Conservation (phyloP, 92 coral and sea anemone genomes). For the Meandrina meandrites region DNA sequence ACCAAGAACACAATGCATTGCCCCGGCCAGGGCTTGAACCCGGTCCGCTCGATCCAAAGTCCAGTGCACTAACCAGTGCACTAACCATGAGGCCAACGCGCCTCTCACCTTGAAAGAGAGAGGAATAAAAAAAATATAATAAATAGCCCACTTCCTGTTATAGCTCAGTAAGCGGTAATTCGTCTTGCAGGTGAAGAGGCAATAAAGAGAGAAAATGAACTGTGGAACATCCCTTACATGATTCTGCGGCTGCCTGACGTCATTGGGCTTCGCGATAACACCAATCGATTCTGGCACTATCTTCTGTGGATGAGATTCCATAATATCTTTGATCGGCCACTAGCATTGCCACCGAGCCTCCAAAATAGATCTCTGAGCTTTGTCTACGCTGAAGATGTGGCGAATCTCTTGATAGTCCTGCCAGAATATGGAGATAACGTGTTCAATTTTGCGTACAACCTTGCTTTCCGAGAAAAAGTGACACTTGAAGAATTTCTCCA, state of each 20-base stretch:
- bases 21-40: too few species aligned
- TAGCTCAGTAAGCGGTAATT: neutral
- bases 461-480: constrained; percentile 80
- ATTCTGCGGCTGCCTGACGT: constrained; percentile 94
- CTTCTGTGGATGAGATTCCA: constrained; percentile 89
- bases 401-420: constrained; percentile 57
- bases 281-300: constrained; percentile 93
- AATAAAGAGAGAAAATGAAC: constrained; percentile 65
- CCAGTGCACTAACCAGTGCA: too few species aligned
- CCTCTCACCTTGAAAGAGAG: too few species aligned
- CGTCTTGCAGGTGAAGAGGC: constrained; percentile 73
- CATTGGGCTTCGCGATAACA: constrained; percentile 96
- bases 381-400: constrained; percentile 80
- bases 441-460: constrained; percentile 80
- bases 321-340: constrained; percentile 70
- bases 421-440: constrained; percentile 47
- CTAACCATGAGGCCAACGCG: too few species aligned
- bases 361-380: constrained; percentile 79
- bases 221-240: constrained; percentile 65
- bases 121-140: too few species aligned
- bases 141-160: neutral
- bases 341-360: constrained; percentile 69
- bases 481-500: constrained; percentile 77
- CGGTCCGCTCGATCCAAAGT: too few species aligned
- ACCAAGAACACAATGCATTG: too few species aligned